Evolutionary conservation across 2,113 vertebrate species (phyloP).

Genomic region (Chascanopsetta lugubris): DNA sequence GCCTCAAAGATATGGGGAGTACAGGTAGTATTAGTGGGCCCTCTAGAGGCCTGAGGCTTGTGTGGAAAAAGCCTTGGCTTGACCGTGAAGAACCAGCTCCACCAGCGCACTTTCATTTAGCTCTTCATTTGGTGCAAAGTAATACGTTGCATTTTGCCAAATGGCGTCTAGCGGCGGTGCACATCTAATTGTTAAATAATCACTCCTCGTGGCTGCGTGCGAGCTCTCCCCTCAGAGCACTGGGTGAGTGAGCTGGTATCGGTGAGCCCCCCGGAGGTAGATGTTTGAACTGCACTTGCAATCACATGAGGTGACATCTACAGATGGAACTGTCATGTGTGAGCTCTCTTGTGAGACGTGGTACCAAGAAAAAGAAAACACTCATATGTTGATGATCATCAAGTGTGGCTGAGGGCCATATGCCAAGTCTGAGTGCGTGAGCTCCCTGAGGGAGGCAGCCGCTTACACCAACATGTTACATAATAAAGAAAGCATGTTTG

Average conservation of each 20-base stretch:
- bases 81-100: neutral
- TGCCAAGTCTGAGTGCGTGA: neutral
- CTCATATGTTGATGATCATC: neutral
- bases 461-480: too few relatives aligned
- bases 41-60: conserved; percentile 51
- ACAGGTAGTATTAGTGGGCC: conserved; percentile 56
- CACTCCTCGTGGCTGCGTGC: conserved; percentile 13
- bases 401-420: neutral
- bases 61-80: conserved; percentile 5
- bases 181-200: conserved; percentile 4
- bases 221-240: neutral
- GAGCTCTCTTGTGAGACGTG: conserved; percentile 18
- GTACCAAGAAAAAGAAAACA: conserved; percentile 20
- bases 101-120: neutral
- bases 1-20: neutral
- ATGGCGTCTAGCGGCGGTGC: neutral
- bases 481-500: too few relatives aligned
- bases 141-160: neutral
- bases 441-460: too few relatives aligned
- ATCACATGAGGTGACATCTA: conserved; percentile 11
- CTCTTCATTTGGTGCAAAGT: neutral
- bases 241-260: conserved; percentile 25
- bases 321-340: conserved; percentile 17
- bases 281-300: conserved; percentile 28
- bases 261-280: conserved; percentile 64